Conservation (phyloP, 1,140 invertebrate species). For the Ladona fulva region DNA sequence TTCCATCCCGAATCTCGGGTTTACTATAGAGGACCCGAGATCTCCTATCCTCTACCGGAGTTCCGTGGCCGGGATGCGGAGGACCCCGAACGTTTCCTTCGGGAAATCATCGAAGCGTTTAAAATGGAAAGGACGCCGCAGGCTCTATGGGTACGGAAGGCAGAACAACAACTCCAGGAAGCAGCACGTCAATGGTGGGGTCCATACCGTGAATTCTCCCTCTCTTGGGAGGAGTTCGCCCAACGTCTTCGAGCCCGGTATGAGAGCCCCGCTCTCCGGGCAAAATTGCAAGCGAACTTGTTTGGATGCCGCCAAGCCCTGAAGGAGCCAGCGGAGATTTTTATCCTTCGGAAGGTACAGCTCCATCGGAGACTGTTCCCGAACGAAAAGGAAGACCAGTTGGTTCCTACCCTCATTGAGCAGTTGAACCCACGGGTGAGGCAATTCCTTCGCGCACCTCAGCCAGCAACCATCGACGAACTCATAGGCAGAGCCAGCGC, state of each 20-base stretch:
- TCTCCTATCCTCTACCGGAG: background rate
- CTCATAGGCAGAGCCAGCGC: background rate
- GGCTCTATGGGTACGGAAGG: background rate
- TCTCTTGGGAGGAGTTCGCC: background rate
- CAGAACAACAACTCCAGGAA: background rate
- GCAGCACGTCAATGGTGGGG: background rate
- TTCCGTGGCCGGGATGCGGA: background rate
- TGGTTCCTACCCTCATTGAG: background rate
- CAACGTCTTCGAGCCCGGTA: background rate
- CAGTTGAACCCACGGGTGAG: background rate
- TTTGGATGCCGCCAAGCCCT: background rate
- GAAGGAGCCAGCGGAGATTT: background rate
- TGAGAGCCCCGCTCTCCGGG: background rate
- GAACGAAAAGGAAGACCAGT: background rate
- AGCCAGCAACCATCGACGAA: background rate
- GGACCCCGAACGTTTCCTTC: background rate
- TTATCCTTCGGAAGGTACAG: too few species aligned
- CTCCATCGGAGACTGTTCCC: background rate
- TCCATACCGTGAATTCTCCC: background rate
- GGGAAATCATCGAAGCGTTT: background rate
- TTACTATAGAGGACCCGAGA: background rate
- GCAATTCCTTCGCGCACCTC: background rate
- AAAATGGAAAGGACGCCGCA: background rate
- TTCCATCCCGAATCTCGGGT: background rate
- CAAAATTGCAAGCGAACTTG: background rate